These are phyloP conservation scores for Cirrhinus molitorella DNA, from an alignment of 2,797 vertebrate species.

Conservation along the genomic window DNA sequence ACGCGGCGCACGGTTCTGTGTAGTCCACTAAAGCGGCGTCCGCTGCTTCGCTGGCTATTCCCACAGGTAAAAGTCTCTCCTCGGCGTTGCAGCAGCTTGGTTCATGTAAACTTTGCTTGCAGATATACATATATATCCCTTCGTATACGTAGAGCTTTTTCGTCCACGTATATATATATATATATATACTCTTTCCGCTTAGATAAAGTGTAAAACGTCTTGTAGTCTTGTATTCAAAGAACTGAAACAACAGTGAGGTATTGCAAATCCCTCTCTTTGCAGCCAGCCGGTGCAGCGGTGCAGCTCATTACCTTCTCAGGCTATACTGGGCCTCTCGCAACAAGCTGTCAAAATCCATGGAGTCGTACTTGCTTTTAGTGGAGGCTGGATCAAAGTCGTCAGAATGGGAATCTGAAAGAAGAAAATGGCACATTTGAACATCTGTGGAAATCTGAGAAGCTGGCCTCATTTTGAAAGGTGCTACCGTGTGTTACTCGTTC, in stretches of 20 bases:
- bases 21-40: slow-evolving; percentile 71
- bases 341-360: slow-evolving; percentile 99
- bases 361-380: slow-evolving; percentile 99
- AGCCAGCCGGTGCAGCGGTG: slow-evolving; percentile 72
- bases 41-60: slow-evolving; percentile 73
- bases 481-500: background rate
- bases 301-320: slow-evolving; percentile 94
- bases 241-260: slow-evolving; percentile 90
- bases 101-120: slow-evolving; percentile 98
- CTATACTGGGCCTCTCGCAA: slow-evolving; percentile 97
- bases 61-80: slow-evolving; percentile 80
- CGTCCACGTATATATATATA: slow-evolving; percentile 50
- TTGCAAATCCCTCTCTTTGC: slow-evolving; percentile 82
- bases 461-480: slow-evolving; percentile 11
- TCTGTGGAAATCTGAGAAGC: slow-evolving; percentile 14
- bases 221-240: slow-evolving; percentile 87
- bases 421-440: slow-evolving; percentile 45
- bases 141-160: slow-evolving; percentile 61
- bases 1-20: slow-evolving; percentile 72
- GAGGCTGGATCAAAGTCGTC: slow-evolving; percentile 99
- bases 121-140: slow-evolving; percentile 62
- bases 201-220: slow-evolving; percentile 92
- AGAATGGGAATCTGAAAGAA: slow-evolving; percentile 93
- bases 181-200: slow-evolving; percentile 70
- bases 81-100: slow-evolving; percentile 92